These are phyloP conservation scores for Hiodon tergisus DNA, from an alignment of 2,113 vertebrate species.

Conservation along the genomic window DNA sequence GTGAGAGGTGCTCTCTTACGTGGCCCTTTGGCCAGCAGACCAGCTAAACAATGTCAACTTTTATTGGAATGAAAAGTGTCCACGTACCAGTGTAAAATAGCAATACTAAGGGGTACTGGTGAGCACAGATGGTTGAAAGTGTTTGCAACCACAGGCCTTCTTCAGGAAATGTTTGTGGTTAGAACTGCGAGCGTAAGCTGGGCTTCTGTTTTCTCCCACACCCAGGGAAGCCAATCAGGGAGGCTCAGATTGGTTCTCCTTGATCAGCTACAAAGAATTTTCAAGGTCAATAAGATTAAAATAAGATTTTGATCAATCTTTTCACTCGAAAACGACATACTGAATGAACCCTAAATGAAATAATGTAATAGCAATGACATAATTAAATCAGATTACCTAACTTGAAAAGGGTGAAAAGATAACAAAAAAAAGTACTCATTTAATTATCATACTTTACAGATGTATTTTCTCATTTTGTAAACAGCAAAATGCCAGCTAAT, in stretches of 20 bases:
- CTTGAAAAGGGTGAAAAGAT: no score
- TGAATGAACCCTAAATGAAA: no score
- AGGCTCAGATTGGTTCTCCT: not conserved
- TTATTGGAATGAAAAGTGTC: not conserved
- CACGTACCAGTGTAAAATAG: not conserved
- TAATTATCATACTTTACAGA: no score
- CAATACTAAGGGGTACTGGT: not conserved
- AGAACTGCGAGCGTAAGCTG: slow-evolving; percentile 16
- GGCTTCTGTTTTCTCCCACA: slow-evolving; percentile 18
- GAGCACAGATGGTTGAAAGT: slow-evolving; percentile 40
- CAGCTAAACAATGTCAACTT: not conserved
- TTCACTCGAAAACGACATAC: no score
- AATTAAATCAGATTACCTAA: no score
- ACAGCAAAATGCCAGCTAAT: no score
- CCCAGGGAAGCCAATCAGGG: not conserved
- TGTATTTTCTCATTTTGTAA: no score
- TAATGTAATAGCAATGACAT: no score
- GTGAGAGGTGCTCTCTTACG: slow-evolving; percentile 55
- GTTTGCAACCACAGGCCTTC: slow-evolving; percentile 40
- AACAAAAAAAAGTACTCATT: no score
- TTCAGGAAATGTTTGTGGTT: slow-evolving; percentile 54
- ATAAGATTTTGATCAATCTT: no score
- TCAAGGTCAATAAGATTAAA: no score
- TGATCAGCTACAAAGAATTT: not conserved
- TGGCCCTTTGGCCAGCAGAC: not conserved